Percentiles rank a stretch among this genome's conserved stretches.
Conservation (phyloP, 2,797 vertebrate genomes). For the Hapalemur alaotrensis region DNA sequence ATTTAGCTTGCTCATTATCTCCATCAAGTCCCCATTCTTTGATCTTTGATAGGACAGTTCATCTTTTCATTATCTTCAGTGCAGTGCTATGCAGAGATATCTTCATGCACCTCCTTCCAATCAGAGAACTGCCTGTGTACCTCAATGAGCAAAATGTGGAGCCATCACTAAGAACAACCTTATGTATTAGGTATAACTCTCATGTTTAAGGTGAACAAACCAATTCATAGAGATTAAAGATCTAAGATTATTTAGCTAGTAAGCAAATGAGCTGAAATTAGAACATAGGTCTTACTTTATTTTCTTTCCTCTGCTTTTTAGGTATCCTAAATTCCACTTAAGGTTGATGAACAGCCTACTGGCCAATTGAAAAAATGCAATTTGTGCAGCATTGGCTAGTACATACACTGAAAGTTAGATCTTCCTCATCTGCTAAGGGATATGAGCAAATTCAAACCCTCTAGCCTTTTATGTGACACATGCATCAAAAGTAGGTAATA, state of each 20-base stretch:
- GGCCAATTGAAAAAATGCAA: neutral
- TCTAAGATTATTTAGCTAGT: conserved; percentile 1
- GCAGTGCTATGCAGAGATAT: neutral
- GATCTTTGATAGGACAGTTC: neutral
- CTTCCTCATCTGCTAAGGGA: neutral
- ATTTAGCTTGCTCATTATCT: neutral
- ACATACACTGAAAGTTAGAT: neutral
- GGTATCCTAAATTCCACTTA: neutral
- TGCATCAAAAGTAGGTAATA: neutral
- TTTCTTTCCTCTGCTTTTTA: conserved; percentile 24
- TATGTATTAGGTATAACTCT: neutral
- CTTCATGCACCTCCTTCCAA: neutral
- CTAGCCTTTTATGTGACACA: neutral
- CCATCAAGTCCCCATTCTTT: neutral
- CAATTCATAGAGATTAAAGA: neutral
- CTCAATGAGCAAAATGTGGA: neutral
- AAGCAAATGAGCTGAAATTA: neutral
- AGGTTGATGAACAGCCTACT: neutral
- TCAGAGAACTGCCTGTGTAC: neutral
- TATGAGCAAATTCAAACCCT: neutral
- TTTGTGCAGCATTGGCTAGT: neutral
- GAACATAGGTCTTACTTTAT: neutral
- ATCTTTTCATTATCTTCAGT: neutral
- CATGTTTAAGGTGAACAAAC: neutral
- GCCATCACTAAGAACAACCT: neutral